Conservation (phyloP, 1,140 invertebrate species). For the Acromyrmex heyeri region DNA sequence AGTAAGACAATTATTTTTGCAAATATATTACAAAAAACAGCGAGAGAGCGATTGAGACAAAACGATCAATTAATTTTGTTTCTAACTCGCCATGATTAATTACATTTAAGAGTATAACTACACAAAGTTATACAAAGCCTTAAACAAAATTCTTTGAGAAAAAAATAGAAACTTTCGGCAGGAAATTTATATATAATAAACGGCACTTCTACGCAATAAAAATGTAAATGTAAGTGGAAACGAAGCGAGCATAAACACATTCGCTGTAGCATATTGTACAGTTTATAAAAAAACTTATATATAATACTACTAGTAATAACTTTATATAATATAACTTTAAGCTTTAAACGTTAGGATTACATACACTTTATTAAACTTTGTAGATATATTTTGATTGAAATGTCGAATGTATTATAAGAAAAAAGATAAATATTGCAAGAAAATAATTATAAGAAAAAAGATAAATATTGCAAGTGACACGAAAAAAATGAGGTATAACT, state of each 20-base stretch:
- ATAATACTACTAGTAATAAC: constrained; percentile 38
- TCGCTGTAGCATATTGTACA: constrained; percentile 61
- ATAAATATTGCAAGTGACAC: neutral
- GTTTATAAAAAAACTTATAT: constrained; percentile 42
- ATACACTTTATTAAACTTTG: constrained; percentile 65
- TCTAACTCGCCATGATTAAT: constrained; percentile 5
- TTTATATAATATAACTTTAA: constrained; percentile 57
- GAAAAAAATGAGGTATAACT: neutral
- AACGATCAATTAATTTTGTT: constrained; percentile 17
- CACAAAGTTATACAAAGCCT: constrained; percentile 36
- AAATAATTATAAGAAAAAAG: too few species aligned
- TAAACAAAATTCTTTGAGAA: constrained; percentile 38
- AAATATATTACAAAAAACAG: neutral
- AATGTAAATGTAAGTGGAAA: constrained; percentile 42
- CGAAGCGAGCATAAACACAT: constrained; percentile 21
- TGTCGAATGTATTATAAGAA: too few species aligned
- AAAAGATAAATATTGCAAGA: neutral
- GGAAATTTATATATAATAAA: constrained; percentile 49
- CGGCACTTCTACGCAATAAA: constrained; percentile 15
- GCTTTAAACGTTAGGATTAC: constrained; percentile 47
- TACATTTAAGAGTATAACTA: constrained; percentile 1
- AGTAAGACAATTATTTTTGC: constrained; percentile 2
- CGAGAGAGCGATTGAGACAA: neutral
- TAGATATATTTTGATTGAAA: constrained; percentile 58
- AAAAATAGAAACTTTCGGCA: neutral